These are phyloP conservation scores for Bombyx huttoni DNA, from an alignment of 2,888 invertebrate species.

Conservation along the genomic window DNA sequence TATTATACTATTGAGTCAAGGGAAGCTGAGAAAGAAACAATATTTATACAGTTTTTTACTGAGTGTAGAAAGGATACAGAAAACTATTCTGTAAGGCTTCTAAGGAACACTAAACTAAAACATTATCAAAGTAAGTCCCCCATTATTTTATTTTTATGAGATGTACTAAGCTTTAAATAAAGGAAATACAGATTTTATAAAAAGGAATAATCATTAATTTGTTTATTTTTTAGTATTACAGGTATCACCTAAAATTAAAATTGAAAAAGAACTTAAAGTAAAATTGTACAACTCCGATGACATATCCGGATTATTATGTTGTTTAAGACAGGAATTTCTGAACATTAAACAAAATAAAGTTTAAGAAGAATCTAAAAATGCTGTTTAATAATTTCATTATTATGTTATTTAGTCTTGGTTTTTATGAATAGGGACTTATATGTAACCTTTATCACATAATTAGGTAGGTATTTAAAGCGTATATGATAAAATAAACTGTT, in stretches of 20 bases:
- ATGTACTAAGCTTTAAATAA: too few relatives aligned
- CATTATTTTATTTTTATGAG: neutral
- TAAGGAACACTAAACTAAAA: conserved; percentile 30
- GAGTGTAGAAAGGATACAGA: conserved; percentile 52
- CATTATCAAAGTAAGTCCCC: conserved; percentile 42
- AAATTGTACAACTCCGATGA: conserved; percentile 45
- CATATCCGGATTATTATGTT: conserved; percentile 44
- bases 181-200: neutral
- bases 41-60: conserved; percentile 57
- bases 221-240: conserved; percentile 37
- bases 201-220: neutral
- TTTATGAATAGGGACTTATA: too few relatives aligned
- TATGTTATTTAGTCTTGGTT: too few relatives aligned
- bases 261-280: conserved; percentile 34
- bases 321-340: conserved; percentile 40
- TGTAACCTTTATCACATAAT: too few relatives aligned
- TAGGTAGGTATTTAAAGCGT: too few relatives aligned
- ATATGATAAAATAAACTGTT: too few relatives aligned
- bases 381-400: conserved; percentile 1
- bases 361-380: neutral
- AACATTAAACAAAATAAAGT: conserved; percentile 9
- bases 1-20: conserved; percentile 50
- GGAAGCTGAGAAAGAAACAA: conserved; percentile 28
- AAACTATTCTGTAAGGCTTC: conserved; percentile 39
- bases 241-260: conserved; percentile 36